Evolutionary conservation across 2,888 invertebrate species (phyloP).

Genomic region (Drosophila phalerata): DNA sequence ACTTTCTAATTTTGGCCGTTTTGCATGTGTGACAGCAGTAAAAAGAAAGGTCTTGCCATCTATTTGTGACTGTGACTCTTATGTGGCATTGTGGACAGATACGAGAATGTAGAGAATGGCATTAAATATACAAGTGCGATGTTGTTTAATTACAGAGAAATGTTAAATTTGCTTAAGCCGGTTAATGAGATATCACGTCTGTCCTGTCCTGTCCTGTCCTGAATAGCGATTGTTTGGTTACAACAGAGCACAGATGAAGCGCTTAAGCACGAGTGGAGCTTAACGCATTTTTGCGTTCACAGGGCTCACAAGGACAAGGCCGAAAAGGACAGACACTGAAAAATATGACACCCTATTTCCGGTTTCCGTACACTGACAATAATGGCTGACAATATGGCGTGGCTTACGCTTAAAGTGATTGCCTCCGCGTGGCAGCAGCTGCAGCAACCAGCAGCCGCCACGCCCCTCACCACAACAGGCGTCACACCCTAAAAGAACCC

Average conservation of each 20-base stretch:
- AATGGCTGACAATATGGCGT: constrained; percentile 78
- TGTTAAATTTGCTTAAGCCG: constrained; percentile 69
- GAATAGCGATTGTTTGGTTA: constrained; percentile 31
- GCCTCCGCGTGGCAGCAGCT: constrained; percentile 26
- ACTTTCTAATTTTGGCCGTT: constrained; percentile 59
- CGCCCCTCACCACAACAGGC: constrained; percentile 22
- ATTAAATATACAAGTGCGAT: constrained; percentile 56
- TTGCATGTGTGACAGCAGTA: constrained; percentile 12
- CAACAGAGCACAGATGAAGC: constrained; percentile 46
- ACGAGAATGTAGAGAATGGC: constrained; percentile 1
- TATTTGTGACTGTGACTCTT: background rate
- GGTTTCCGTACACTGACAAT: constrained; percentile 69
- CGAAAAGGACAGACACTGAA: constrained; percentile 41
- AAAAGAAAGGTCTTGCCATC: background rate
- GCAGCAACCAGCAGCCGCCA: constrained; percentile 7
- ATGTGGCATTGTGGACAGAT: background rate
- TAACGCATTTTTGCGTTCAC: constrained; percentile 67
- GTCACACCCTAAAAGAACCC: constrained; percentile 15
- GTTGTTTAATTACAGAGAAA: constrained; percentile 58
- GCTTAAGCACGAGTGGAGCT: constrained; percentile 64
- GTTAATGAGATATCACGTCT: constrained; percentile 63
- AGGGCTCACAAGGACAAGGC: constrained; percentile 26
- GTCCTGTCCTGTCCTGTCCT: constrained; percentile 3
- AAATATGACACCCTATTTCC: constrained; percentile 75
- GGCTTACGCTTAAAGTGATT: constrained; percentile 72